Evolutionary conservation across 2,113 vertebrate species (phyloP).

Genomic region (Psilopsiagon aurifrons): DNA sequence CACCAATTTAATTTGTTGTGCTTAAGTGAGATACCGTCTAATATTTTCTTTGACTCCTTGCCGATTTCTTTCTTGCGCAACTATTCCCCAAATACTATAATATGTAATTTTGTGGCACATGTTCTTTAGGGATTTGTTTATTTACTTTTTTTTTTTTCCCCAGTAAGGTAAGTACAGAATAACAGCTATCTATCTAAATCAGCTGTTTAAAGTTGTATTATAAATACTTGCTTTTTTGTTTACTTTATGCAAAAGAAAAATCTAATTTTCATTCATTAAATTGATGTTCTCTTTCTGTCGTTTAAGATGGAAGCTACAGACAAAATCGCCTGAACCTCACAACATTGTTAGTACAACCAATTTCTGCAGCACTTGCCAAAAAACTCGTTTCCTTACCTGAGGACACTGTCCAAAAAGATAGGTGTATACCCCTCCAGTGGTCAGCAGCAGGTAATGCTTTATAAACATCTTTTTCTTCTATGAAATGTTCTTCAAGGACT

Average conservation of each 20-base stretch:
- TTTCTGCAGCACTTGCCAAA: conserved; percentile 83
- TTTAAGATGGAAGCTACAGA: conserved; percentile 78
- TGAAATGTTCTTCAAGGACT: neutral
- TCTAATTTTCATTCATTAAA: neutral
- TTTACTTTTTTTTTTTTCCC: too few species aligned
- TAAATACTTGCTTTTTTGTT: neutral
- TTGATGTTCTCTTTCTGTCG: neutral
- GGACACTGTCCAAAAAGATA: conserved; percentile 7
- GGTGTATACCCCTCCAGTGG: conserved; percentile 79
- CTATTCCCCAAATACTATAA: neutral
- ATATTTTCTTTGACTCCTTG: neutral
- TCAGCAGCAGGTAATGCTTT: conserved; percentile 78
- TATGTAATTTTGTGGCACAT: neutral
- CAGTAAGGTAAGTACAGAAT: neutral
- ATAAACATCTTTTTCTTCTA: neutral
- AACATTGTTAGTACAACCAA: conserved; percentile 86
- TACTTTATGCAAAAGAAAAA: neutral
- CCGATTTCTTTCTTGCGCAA: neutral
- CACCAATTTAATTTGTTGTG: neutral
- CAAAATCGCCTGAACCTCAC: conserved; percentile 78
- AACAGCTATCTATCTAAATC: neutral
- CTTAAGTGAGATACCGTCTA: neutral
- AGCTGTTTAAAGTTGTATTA: neutral
- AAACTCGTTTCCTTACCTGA: conserved; percentile 73
- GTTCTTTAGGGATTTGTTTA: neutral